Evolutionary conservation across 2,888 invertebrate species (phyloP).

Genomic region (Trissonchulus sp.): DNA sequence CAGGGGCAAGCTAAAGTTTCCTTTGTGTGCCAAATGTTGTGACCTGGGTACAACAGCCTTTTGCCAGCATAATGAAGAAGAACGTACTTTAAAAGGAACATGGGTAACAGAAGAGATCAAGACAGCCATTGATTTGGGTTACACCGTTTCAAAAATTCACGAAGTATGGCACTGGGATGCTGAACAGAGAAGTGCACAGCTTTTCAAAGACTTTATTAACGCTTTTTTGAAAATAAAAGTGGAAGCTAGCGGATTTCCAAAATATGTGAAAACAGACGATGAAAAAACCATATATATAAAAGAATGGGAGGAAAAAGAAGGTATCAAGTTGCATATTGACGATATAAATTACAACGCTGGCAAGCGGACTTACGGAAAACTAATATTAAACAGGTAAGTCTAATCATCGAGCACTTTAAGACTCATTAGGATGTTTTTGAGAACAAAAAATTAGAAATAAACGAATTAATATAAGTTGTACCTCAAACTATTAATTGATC

Average conservation of each 20-base stretch:
- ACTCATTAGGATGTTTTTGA: no score
- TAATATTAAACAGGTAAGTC: slow-evolving; percentile 10
- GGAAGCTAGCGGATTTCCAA: no score
- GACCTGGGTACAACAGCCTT: slow-evolving; percentile 37
- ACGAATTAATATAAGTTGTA: no score
- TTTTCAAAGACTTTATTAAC: slow-evolving; percentile 23
- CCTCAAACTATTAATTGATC: no score
- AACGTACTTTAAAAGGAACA: background rate
- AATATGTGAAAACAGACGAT: background rate
- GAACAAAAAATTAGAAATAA: no score
- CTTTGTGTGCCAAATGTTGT: slow-evolving; percentile 43
- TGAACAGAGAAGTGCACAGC: no score
- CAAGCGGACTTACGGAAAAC: background rate
- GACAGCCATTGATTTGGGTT: background rate
- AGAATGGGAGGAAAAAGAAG: slow-evolving; percentile 15
- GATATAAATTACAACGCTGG: slow-evolving; percentile 9
- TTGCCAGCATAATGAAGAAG: background rate
- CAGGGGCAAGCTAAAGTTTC: slow-evolving; percentile 41
- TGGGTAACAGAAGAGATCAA: slow-evolving; percentile 7
- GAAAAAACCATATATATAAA: background rate
- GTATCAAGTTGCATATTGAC: background rate
- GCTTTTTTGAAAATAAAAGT: no score
- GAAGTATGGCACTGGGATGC: slow-evolving; percentile 17
- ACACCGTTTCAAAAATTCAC: background rate
- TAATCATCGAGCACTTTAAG: no score